Evolutionary conservation across 2,888 invertebrate species (phyloP).

Genomic region (Hydroisotoma schaefferi): DNA sequence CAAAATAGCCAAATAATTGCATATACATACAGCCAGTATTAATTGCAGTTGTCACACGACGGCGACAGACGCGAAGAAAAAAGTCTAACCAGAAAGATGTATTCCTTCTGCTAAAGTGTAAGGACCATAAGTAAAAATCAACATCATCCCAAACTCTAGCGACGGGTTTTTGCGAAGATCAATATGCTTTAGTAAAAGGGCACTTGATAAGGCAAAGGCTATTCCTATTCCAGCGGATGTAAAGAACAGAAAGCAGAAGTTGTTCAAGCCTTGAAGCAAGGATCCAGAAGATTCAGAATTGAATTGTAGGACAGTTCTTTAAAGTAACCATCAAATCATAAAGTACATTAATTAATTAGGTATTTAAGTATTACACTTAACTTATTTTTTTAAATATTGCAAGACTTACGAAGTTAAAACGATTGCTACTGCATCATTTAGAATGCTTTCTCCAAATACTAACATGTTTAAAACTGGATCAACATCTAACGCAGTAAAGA

Average conservation of each 20-base stretch:
- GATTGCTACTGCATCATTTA: constrained; percentile 98
- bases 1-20: constrained; percentile 24
- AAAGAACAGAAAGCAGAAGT: constrained; percentile 95
- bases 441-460: constrained; percentile 92
- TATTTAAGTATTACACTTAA: constrained; percentile 4
- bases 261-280: constrained; percentile 77
- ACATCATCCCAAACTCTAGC: constrained; percentile 95
- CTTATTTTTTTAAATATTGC: background rate
- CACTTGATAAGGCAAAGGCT: constrained; percentile 87
- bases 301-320: constrained; percentile 49
- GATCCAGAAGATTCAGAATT: constrained; percentile 66
- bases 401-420: constrained; percentile 75
- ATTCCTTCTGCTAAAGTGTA: constrained; percentile 97
- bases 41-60: too few species aligned
- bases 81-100: constrained; percentile 72
- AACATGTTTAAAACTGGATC: constrained; percentile 99
- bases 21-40: constrained; percentile 12
- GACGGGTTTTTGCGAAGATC: constrained; percentile 96
- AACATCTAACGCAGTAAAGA: constrained; percentile 95
- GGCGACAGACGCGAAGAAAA: background rate
- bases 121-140: constrained; percentile 97
- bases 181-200: constrained; percentile 87
- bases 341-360: background rate
- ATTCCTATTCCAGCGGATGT: constrained; percentile 97
- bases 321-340: constrained; percentile 4